Conservation (phyloP, 2,888 invertebrate genomes). For the Heterodera filipjevi region DNA sequence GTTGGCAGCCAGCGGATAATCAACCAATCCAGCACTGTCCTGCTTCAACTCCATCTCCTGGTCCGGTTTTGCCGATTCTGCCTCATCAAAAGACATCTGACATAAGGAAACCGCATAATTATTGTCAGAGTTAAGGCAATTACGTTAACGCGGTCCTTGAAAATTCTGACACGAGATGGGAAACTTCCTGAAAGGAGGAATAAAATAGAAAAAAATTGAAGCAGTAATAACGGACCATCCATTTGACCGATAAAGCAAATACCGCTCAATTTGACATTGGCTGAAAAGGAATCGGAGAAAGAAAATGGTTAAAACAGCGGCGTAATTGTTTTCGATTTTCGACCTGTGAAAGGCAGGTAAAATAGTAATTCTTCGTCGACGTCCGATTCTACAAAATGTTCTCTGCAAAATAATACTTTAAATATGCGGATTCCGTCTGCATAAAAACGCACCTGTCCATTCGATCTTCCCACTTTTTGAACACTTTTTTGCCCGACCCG, state of each 20-base stretch:
- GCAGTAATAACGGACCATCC: constrained; percentile 69
- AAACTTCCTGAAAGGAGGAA: constrained; percentile 69
- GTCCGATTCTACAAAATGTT: constrained; percentile 82
- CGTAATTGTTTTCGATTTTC: constrained; percentile 26
- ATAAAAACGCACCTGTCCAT: constrained; percentile 43
- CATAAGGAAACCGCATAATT: neutral
- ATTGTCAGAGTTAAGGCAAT: neutral
- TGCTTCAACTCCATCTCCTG: constrained; percentile 61
- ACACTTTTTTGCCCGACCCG: constrained; percentile 84
- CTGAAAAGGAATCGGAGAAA: constrained; percentile 22
- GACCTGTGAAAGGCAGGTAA: constrained; percentile 89
- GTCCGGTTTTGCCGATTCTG: constrained; percentile 68
- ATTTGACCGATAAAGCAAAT: constrained; percentile 88
- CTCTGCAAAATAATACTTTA: constrained; percentile 43
- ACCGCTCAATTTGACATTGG: constrained; percentile 88
- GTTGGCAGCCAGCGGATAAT: constrained; percentile 73
- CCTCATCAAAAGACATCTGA: constrained; percentile 95
- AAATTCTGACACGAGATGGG: constrained; percentile 86
- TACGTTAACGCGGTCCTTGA: constrained; percentile 59
- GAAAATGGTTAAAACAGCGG: neutral
- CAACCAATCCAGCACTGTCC: constrained; percentile 52
- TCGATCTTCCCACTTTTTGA: constrained; percentile 71
- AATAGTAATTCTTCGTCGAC: constrained; percentile 92
- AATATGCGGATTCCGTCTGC: neutral
- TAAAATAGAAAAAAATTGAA: constrained; percentile 44